phyloP scores from a whole-genome alignment of 2,888 invertebrate genomes.

The Syrphus vitripennis region DNA sequence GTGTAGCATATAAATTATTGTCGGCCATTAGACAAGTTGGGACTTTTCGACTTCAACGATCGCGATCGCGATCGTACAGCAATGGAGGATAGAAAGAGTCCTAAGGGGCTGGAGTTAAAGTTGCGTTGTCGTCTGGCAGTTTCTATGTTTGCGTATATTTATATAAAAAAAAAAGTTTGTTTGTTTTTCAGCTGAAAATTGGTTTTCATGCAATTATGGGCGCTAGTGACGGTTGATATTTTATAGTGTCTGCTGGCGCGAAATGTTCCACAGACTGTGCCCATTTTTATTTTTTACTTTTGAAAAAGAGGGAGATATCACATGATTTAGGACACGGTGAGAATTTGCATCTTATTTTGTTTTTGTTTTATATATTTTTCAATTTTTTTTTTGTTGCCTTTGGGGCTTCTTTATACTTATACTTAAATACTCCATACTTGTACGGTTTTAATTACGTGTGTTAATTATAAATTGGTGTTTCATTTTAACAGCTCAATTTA shows the following conservation, averaged over 20 bases:
- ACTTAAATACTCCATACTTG: neutral
- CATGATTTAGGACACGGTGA: neutral
- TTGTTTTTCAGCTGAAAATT: conserved; percentile 56
- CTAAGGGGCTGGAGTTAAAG: conserved; percentile 34
- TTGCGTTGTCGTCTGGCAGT: conserved; percentile 25
- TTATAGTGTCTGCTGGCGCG: conserved; percentile 20
- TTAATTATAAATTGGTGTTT: conserved; percentile 62
- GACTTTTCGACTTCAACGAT: conserved; percentile 28
- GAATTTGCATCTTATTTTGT: neutral
- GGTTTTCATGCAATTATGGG: conserved; percentile 62
- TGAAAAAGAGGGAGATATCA: neutral
- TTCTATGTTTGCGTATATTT: conserved; percentile 26
- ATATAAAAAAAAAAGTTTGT: conserved; percentile 20
- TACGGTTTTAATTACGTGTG: conserved; percentile 29
- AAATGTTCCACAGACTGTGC: conserved; percentile 22
- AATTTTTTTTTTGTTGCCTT: neutral
- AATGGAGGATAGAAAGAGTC: conserved; percentile 34
- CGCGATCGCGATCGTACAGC: neutral
- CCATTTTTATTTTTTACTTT: neutral
- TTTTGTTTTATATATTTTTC: neutral
- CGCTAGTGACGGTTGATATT: conserved; percentile 52
- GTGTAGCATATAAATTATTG: conserved; percentile 59
- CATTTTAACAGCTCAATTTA: conserved; percentile 48
- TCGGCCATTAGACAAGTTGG: conserved; percentile 62
- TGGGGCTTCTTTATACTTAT: neutral